Percentiles rank a stretch among this genome's conserved stretches.
Conservation (phyloP, 2,113 vertebrate genomes). For the Salvator merianae region DNA sequence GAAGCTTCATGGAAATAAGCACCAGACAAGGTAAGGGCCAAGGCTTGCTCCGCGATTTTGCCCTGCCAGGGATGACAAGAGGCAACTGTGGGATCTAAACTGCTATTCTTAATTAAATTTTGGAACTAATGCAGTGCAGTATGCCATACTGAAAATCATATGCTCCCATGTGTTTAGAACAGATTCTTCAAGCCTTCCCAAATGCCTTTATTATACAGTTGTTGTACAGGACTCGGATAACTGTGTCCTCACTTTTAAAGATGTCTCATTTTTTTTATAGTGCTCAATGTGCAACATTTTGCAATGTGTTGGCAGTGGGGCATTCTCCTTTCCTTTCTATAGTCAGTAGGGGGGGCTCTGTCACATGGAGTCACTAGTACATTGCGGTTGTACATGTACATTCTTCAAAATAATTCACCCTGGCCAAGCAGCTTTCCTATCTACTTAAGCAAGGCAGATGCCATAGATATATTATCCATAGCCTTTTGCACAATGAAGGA, state of each 20-base stretch:
- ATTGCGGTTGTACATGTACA: too few relatives aligned
- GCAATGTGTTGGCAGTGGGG: background rate
- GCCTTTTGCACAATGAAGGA: too few relatives aligned
- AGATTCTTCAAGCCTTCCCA: background rate
- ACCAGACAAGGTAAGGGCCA: too few relatives aligned
- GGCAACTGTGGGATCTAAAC: too few relatives aligned
- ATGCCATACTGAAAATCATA: background rate
- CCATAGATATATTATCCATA: too few relatives aligned
- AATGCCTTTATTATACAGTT: slow-evolving; percentile 1
- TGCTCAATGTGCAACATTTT: background rate
- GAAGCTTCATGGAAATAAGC: too few relatives aligned
- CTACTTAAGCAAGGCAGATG: too few relatives aligned
- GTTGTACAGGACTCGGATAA: slow-evolving; percentile 15
- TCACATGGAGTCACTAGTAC: too few relatives aligned
- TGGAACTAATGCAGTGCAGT: background rate
- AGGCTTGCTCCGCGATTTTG: too few relatives aligned
- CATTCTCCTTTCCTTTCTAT: background rate
- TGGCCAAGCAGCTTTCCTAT: too few relatives aligned
- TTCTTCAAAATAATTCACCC: too few relatives aligned
- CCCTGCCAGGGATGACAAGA: too few relatives aligned
- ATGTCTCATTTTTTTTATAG: background rate
- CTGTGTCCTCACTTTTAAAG: background rate
- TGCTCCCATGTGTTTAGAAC: background rate
- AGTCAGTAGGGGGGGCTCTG: background rate
- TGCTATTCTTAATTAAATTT: background rate